These are phyloP conservation scores for Xestia sexstrigata DNA, from an alignment of 2,888 invertebrate species.

Conservation along the genomic window DNA sequence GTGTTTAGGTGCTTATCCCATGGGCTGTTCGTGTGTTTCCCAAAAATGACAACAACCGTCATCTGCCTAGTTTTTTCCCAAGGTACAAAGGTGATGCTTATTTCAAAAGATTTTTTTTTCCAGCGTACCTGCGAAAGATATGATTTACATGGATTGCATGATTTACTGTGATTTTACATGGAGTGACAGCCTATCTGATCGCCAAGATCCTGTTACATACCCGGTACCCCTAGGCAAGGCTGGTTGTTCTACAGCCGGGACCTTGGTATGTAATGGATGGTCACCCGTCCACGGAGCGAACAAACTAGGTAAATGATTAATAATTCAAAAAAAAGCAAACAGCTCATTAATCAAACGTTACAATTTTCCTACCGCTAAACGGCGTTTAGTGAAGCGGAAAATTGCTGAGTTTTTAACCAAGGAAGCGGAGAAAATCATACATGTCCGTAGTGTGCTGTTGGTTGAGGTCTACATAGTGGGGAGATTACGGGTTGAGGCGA, in stretches of 20 bases:
- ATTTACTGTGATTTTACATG: neutral
- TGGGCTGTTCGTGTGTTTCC: neutral
- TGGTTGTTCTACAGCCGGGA: neutral
- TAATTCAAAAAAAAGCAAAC: slow-evolving; percentile 36
- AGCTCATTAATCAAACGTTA: slow-evolving; percentile 24
- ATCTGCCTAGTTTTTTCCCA: neutral
- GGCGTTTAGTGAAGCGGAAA: slow-evolving; percentile 49
- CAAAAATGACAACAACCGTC: neutral
- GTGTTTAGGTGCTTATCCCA: neutral
- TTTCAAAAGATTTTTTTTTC: no score
- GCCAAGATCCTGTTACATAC: neutral
- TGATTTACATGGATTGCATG: no score
- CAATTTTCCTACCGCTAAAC: slow-evolving; percentile 42
- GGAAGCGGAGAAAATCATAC: slow-evolving; percentile 59
- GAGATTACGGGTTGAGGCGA: slow-evolving; percentile 11
- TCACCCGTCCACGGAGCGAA: neutral
- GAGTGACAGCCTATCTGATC: neutral
- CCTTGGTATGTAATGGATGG: neutral
- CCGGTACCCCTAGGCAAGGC: neutral
- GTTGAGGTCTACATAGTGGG: slow-evolving; percentile 51
- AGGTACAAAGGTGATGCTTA: no score
- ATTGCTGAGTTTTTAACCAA: slow-evolving; percentile 62
- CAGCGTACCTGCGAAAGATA: no score
- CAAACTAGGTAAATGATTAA: slow-evolving; percentile 11
- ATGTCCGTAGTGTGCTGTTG: slow-evolving; percentile 25